These are phyloP conservation scores for Timandra comae DNA, from an alignment of 2,888 invertebrate species.

Conservation along the genomic window DNA sequence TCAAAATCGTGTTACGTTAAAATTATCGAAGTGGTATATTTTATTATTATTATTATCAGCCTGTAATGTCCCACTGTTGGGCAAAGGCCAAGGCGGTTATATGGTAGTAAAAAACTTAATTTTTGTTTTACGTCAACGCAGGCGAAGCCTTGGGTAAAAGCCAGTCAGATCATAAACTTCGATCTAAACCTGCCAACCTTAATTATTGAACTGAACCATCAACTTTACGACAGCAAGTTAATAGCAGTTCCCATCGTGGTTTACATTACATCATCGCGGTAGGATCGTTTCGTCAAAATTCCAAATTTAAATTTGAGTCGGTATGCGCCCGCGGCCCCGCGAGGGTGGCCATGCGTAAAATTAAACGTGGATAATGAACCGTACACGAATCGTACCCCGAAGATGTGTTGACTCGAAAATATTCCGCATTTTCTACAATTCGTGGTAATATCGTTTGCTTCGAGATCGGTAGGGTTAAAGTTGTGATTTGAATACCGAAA, in stretches of 20 bases:
- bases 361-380: slow-evolving; percentile 72
- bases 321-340: slow-evolving; percentile 35
- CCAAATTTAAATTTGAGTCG: slow-evolving; percentile 43
- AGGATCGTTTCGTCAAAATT: slow-evolving; percentile 35
- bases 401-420: slow-evolving; percentile 29
- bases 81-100: too few species aligned
- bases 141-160: too few species aligned
- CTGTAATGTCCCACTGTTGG: too few species aligned
- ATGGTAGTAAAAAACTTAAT: too few species aligned
- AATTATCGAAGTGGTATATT: too few species aligned
- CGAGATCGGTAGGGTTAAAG: too few species aligned
- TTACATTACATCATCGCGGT: slow-evolving; percentile 16
- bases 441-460: slow-evolving; percentile 1
- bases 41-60: too few species aligned
- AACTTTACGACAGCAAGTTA: slow-evolving; percentile 12
- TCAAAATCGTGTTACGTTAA: too few species aligned
- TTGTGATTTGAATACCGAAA: neutral
- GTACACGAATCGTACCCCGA: slow-evolving; percentile 27
- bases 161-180: too few species aligned
- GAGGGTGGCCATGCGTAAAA: slow-evolving; percentile 72
- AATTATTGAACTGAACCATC: slow-evolving; percentile 1
- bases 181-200: too few species aligned
- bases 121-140: too few species aligned
- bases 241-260: slow-evolving; percentile 16
- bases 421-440: slow-evolving; percentile 4